phyloP scores from a whole-genome alignment of 2,888 invertebrate genomes.

The Leptura quadrifasciata region DNA sequence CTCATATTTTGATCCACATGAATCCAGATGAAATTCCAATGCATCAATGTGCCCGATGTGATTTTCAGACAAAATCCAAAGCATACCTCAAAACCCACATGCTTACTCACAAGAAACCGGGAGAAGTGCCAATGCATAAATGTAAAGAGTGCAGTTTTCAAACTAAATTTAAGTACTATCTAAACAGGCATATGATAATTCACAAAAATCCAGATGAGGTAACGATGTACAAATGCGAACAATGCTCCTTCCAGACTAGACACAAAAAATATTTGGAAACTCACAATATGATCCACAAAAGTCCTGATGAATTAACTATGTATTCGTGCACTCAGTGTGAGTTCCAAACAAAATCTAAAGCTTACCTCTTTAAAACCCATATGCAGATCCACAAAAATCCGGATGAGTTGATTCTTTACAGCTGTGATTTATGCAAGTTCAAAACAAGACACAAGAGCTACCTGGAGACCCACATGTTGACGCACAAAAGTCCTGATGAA shows the following conservation, averaged over 20 bases:
- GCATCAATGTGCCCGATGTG: constrained; percentile 54
- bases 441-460: constrained; percentile 59
- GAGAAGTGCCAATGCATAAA: constrained; percentile 54
- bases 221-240: constrained; percentile 56
- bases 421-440: constrained; percentile 54
- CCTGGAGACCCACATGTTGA: constrained; percentile 58
- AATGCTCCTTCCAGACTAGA: constrained; percentile 55
- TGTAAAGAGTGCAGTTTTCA: constrained; percentile 56
- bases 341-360: constrained; percentile 60
- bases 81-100: constrained; percentile 58
- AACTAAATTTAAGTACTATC: constrained; percentile 58
- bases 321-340: constrained; percentile 58
- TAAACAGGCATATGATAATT: constrained; percentile 56
- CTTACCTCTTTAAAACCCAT: constrained; percentile 56
- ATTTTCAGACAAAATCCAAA: constrained; percentile 60
- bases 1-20: constrained; percentile 57
- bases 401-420: constrained; percentile 48
- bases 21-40: constrained; percentile 57
- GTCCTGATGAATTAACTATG: constrained; percentile 57
- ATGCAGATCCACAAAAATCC: constrained; percentile 56
- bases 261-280: constrained; percentile 59
- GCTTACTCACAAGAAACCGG: constrained; percentile 55
- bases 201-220: constrained; percentile 55
- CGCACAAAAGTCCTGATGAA: constrained; percentile 57
- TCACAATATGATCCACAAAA: constrained; percentile 56